Percentiles rank a stretch among this genome's conserved stretches.
Evolutionary conservation across 2,113 vertebrate genomes (phyloP).

Genomic region (Carassius carassius): DNA sequence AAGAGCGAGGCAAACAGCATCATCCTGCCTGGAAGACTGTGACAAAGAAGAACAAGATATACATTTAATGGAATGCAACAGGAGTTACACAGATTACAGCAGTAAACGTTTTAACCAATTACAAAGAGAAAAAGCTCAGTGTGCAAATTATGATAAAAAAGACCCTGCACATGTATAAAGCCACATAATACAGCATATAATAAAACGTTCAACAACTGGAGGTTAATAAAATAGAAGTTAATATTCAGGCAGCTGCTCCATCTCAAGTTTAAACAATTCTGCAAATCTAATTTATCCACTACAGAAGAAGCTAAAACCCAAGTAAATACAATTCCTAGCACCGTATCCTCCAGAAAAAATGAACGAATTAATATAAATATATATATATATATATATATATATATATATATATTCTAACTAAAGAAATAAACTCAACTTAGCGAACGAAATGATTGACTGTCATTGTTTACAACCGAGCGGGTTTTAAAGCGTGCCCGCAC

Average conservation of each 20-base stretch:
- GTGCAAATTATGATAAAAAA: not conserved
- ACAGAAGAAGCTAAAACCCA: not conserved
- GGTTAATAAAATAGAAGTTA: too few relatives aligned
- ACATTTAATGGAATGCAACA: not conserved
- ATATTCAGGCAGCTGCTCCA: not conserved
- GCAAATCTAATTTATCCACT: not conserved
- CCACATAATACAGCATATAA: not conserved
- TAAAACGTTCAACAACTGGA: not conserved
- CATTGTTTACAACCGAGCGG: conserved; percentile 17
- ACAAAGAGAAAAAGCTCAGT: not conserved
- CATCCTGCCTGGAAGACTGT: conserved; percentile 59
- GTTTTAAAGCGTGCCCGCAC: conserved; percentile 12
- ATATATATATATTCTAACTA: not conserved
- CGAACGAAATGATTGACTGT: not conserved
- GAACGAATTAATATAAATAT: not conserved
- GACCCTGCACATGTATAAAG: not conserved
- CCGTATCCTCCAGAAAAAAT: not conserved
- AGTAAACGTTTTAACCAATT: not conserved
- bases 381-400: too few relatives aligned
- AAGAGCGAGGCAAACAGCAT: conserved; percentile 58
- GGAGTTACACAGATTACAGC: not conserved
- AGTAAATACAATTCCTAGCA: not conserved
- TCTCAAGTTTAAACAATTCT: not conserved
- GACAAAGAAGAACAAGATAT: not conserved
- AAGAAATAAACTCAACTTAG: not conserved